Conservation (phyloP, 2,888 invertebrate genomes). For the Epiblema foenella region DNA sequence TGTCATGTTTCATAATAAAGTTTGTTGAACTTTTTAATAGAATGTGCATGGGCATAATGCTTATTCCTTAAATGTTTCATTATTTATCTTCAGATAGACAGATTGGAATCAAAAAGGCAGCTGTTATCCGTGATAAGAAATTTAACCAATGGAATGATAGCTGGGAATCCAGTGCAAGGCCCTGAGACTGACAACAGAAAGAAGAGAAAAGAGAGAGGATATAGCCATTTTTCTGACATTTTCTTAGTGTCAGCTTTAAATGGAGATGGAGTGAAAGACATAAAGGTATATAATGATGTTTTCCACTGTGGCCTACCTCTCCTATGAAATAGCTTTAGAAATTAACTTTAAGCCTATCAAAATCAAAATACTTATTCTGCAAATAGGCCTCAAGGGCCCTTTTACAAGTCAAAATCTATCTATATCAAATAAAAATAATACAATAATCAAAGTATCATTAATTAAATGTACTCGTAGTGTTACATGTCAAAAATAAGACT, state of each 20-base stretch:
- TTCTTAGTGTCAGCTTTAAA: conserved; percentile 96
- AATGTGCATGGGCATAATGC: neutral
- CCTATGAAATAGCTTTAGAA: no score
- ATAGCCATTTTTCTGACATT: conserved; percentile 90
- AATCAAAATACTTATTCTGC: no score
- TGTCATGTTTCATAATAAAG: neutral
- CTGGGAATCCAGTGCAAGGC: conserved; percentile 70
- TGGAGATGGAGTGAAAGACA: conserved; percentile 89
- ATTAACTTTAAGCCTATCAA: no score
- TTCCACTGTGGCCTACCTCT: no score
- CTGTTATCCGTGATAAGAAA: conserved; percentile 89
- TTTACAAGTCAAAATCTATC: no score
- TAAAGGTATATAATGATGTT: conserved; percentile 82
- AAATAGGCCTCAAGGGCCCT: no score
- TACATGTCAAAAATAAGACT: no score
- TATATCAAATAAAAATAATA: no score
- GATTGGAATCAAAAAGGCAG: conserved; percentile 88
- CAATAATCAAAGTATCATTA: no score
- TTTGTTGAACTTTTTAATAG: no score
- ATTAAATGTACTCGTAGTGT: no score
- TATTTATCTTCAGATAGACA: conserved; percentile 86
- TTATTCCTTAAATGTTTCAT: neutral
- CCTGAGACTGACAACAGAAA: conserved; percentile 51
- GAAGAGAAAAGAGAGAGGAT: conserved; percentile 61
- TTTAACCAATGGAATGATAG: conserved; percentile 87